Evolutionary conservation across 2,797 vertebrate genomes (phyloP).

Genomic region (Moxostoma hubbsi): DNA sequence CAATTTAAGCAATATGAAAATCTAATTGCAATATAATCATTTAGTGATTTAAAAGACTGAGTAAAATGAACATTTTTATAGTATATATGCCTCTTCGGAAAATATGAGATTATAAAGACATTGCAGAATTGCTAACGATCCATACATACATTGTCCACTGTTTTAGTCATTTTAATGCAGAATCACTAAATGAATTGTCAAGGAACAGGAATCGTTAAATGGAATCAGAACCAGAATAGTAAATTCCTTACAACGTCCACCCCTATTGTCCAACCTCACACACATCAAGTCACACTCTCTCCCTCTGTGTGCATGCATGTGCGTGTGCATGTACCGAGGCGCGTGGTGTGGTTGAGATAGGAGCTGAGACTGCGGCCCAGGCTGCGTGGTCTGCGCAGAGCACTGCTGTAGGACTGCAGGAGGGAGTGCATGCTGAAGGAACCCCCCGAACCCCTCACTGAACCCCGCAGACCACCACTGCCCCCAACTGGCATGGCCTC

Average conservation of each 20-base stretch:
- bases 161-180: too few species aligned
- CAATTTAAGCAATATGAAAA: too few species aligned
- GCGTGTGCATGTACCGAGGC: slow-evolving; percentile 74
- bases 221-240: not conserved
- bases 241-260: not conserved
- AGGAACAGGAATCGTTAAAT: too few species aligned
- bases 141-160: too few species aligned
- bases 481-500: slow-evolving; percentile 67
- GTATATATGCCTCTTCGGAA: too few species aligned
- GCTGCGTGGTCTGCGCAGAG: slow-evolving; percentile 79
- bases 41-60: too few species aligned
- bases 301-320: slow-evolving; percentile 28
- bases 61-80: too few species aligned
- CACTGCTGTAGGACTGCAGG: slow-evolving; percentile 81
- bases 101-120: too few species aligned
- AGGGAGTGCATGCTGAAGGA: slow-evolving; percentile 79
- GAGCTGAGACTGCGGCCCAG: slow-evolving; percentile 82
- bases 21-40: too few species aligned
- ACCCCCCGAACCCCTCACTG: slow-evolving; percentile 68
- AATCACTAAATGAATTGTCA: too few species aligned
- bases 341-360: slow-evolving; percentile 80
- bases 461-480: slow-evolving; percentile 61
- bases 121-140: too few species aligned
- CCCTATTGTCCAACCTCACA: slow-evolving; percentile 18
- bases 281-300: slow-evolving; percentile 1